Conservation (phyloP, 2,888 invertebrate species). For the Trissolcus japonicus region DNA sequence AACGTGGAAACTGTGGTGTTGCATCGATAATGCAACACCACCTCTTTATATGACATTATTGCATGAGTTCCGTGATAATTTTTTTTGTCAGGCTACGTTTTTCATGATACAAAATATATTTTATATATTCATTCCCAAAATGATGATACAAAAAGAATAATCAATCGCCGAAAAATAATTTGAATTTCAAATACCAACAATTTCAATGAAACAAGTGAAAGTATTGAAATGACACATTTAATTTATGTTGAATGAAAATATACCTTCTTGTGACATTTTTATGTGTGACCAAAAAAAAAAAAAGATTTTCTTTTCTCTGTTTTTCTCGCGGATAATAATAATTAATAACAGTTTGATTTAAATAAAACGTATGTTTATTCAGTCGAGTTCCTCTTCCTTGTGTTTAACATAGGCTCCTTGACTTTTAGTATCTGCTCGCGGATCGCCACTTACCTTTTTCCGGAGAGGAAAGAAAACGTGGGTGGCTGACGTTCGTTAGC, state of each 20-base stretch:
- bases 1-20: slow-evolving; percentile 56
- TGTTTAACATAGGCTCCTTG: slow-evolving; percentile 54
- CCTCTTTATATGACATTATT: slow-evolving; percentile 5
- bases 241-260: too few species aligned
- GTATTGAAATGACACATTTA: too few species aligned
- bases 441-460: slow-evolving; percentile 41
- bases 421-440: slow-evolving; percentile 48
- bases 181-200: too few species aligned
- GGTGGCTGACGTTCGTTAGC: slow-evolving; percentile 48
- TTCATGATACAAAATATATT: too few species aligned
- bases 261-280: too few species aligned
- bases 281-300: slow-evolving; percentile 17
- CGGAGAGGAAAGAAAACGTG: slow-evolving; percentile 42
- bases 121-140: too few species aligned
- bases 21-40: slow-evolving; percentile 29
- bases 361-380: slow-evolving; percentile 47
- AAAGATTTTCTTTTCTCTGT: slow-evolving; percentile 34
- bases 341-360: slow-evolving; percentile 51
- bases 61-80: neutral
- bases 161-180: too few species aligned
- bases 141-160: too few species aligned
- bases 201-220: too few species aligned
- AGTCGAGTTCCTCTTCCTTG: slow-evolving; percentile 52
- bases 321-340: slow-evolving; percentile 40
- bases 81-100: too few species aligned